These are phyloP conservation scores for Lepus townsendii DNA, from an alignment of 2,797 vertebrate genomes.

Conservation along the genomic window DNA sequence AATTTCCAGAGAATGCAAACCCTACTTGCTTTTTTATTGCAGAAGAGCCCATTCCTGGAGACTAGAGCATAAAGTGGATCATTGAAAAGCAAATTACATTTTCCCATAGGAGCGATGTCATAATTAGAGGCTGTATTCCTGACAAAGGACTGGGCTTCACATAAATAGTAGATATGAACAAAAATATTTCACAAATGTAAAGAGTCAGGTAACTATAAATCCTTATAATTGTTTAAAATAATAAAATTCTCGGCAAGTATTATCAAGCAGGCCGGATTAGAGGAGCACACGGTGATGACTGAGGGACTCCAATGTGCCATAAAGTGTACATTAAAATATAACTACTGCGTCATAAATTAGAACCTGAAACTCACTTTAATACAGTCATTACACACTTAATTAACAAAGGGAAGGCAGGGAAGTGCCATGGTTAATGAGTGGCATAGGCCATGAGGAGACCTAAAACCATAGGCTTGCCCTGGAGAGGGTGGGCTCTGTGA, in stretches of 20 bases:
- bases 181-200: conserved; percentile 77
- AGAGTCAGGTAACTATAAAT: conserved; percentile 75
- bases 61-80: conserved; percentile 74
- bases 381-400: conserved; percentile 75
- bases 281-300: conserved; percentile 45
- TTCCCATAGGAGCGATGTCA: conserved; percentile 74
- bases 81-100: conserved; percentile 77
- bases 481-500: not conserved
- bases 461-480: not conserved
- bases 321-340: conserved; percentile 75
- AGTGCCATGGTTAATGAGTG: not conserved
- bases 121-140: conserved; percentile 73
- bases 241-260: conserved; percentile 71
- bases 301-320: conserved; percentile 64
- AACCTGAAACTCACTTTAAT: conserved; percentile 71
- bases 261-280: conserved; percentile 67
- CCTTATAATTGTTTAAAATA: conserved; percentile 72
- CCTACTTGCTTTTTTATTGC: conserved; percentile 62
- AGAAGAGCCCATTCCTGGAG: conserved; percentile 68
- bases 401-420: conserved; percentile 52
- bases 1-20: conserved; percentile 43
- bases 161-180: conserved; percentile 69
- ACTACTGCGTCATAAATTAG: conserved; percentile 73
- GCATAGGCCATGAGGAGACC: not conserved
- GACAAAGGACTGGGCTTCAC: conserved; percentile 75